Conservation (phyloP, 2,113 vertebrate species). For the Leptocoma aspasia region DNA sequence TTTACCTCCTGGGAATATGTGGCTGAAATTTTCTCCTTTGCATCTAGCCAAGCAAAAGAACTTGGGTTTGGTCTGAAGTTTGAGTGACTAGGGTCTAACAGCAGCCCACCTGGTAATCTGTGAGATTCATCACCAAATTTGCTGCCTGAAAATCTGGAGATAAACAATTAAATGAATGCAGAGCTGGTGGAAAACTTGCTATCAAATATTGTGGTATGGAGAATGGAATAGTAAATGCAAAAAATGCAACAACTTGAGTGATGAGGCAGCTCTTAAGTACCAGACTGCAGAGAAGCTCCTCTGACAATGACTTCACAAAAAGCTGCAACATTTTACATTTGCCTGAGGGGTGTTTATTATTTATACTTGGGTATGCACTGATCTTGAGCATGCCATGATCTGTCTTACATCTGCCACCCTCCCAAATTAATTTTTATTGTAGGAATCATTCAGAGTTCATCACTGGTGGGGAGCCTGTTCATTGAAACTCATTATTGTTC, state of each 20-base stretch:
- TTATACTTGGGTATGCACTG: not conserved
- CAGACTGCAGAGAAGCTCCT: not conserved
- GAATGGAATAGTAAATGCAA: not conserved
- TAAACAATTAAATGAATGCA: not conserved
- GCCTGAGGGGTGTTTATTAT: not conserved
- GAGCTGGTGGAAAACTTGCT: not conserved
- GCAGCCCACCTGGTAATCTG: not conserved
- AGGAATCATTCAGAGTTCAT: constrained; percentile 48
- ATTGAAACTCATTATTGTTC: constrained; percentile 60
- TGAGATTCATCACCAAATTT: not conserved
- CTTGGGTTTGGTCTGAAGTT: not conserved
- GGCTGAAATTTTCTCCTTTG: not conserved
- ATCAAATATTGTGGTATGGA: not conserved
- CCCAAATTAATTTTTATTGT: constrained; percentile 10
- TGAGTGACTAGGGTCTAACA: not conserved
- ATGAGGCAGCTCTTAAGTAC: not conserved
- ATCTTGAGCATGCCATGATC: not conserved
- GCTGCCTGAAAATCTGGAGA: not conserved
- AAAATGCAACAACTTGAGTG: not conserved
- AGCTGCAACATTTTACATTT: not conserved
- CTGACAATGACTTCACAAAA: not conserved
- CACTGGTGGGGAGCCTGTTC: constrained; percentile 27
- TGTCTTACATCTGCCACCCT: not conserved
- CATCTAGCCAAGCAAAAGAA: not conserved
- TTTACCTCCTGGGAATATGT: not conserved